Evolutionary conservation across 2,797 vertebrate genomes (phyloP), one percentile per base, ranked within the genome.

Genomic region (Pelobates cultripes): DNA sequence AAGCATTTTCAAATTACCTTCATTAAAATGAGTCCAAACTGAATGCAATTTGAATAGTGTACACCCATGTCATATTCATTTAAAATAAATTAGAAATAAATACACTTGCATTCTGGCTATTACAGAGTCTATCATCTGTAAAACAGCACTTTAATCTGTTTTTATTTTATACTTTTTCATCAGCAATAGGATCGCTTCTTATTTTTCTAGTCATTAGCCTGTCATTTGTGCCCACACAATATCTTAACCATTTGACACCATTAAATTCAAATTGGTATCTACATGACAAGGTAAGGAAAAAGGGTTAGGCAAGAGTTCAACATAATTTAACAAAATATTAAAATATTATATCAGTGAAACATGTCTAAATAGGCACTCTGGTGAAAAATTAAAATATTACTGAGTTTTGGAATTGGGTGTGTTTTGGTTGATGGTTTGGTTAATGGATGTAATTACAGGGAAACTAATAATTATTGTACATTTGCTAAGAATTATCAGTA

Each of bases 211-310:
- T 68, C 78, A 80, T 80, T 80, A 80, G 78, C 10, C 12, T 28
- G 78, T 40, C 63, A 40, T 74, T 80, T 67, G 78, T 80, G 70
- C 71, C 70, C 61, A 73, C 70, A 80, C 71, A 80, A 64, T 64
- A 40, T 17, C 61, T 64, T 40, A 64, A 40, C 17, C 61, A 12
- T 64, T 28, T 40, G 61, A 64, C 28, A 40, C 17, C 15, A n/a
- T 61, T 61, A 61, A 61, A 61, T 61, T 61, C 12, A 61, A 61
- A 61, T 14, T 61, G 12, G 4, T n/a, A 15, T 61, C 15, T n/a
- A 15, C 14, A 8, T 61, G 57, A 61, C 15, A n/a, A n/a, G 57
- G 57, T 64, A 40, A 40, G 61, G 10, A 64, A 64, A 17, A 64
- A 61, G 14, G 57, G 57, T 61, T 61, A 61, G 57, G 5, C 15